Evolutionary conservation across 2,113 vertebrate genomes (phyloP).

Genomic region (Formicarius rufipectus): DNA sequence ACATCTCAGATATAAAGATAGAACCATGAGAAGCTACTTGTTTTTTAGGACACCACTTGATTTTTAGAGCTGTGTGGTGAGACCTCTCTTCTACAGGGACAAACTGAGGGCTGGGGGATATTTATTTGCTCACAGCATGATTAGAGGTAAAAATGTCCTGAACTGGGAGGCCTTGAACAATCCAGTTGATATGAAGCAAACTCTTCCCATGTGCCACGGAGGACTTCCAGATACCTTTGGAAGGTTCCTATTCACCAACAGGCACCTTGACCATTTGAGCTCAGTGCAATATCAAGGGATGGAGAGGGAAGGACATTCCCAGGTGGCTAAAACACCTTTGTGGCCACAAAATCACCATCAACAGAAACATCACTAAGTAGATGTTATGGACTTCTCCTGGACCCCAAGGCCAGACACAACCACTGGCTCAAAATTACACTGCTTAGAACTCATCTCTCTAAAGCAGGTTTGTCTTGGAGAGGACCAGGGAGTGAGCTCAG

Average conservation of each 20-base stretch:
- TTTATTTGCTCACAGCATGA: not conserved
- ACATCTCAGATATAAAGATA: not conserved
- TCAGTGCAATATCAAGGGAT: not conserved
- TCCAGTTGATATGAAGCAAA: not conserved
- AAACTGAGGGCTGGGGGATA: not conserved
- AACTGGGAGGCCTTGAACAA: not conserved
- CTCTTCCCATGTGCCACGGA: not conserved
- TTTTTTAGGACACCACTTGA: not conserved
- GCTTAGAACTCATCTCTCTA: too few relatives aligned
- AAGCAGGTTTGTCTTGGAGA: too few relatives aligned
- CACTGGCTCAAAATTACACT: too few relatives aligned
- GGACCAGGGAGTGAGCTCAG: too few relatives aligned
- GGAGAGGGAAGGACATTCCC: not conserved
- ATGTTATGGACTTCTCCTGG: too few relatives aligned
- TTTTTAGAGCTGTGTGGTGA: not conserved
- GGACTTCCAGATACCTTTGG: not conserved
- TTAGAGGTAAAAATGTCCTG: not conserved
- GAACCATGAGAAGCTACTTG: not conserved
- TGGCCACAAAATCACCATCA: not conserved
- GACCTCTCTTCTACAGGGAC: not conserved
- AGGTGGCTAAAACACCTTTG: not conserved
- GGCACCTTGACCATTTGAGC: not conserved
- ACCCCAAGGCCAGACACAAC: too few relatives aligned
- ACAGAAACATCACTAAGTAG: too few relatives aligned
- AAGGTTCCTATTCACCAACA: not conserved